phyloP scores from a whole-genome alignment of 1,140 invertebrate species.

The Ephestia elutella region DNA sequence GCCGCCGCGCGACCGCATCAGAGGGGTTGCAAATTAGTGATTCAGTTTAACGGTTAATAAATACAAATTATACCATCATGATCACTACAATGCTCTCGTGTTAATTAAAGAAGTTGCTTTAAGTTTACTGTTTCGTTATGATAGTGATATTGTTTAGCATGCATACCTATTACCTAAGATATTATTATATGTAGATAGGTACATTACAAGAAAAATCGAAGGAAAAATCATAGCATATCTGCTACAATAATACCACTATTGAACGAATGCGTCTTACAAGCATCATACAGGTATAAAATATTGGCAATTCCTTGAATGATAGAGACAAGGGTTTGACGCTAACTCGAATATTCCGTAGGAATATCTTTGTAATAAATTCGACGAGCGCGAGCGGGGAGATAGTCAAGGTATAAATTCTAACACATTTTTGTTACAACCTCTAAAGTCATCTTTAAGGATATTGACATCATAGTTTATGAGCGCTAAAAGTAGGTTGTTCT shows the following conservation, averaged over 20 bases:
- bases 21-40: slow-evolving; percentile 63
- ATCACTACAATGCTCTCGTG: slow-evolving; percentile 34
- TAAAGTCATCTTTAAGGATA: too few species aligned
- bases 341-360: slow-evolving; percentile 12
- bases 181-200: too few species aligned
- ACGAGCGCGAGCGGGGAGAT: slow-evolving; percentile 30
- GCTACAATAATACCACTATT: too few species aligned
- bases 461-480: too few species aligned
- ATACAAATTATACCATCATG: slow-evolving; percentile 56
- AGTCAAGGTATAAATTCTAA: background rate
- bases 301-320: slow-evolving; percentile 28
- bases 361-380: slow-evolving; percentile 42
- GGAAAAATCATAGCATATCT: too few species aligned
- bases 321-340: slow-evolving; percentile 45
- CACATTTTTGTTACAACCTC: background rate
- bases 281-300: background rate
- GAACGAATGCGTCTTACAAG: background rate
- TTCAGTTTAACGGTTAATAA: slow-evolving; percentile 62
- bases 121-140: background rate
- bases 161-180: too few species aligned
- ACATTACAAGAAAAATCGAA: too few species aligned
- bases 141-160: background rate
- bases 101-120: background rate
- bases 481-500: too few species aligned
- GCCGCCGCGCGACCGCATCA: slow-evolving; percentile 22